Conservation (phyloP, 64 coral and sea anemone species). For the Acropora tenuis region DNA sequence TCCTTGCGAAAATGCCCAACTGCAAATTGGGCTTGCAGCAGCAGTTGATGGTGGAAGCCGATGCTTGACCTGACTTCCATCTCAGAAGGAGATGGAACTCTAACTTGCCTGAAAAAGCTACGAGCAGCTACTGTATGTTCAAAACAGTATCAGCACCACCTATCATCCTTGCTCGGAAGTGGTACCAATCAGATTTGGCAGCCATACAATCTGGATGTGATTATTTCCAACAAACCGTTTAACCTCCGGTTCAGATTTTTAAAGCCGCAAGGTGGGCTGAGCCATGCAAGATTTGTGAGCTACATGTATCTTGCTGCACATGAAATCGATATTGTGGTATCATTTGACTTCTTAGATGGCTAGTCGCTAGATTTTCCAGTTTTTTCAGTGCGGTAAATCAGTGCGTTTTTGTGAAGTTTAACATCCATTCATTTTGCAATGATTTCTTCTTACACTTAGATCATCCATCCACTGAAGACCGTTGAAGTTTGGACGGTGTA, state of each 20-base stretch:
- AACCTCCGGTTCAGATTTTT: background rate
- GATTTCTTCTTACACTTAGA: too few species aligned
- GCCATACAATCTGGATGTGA: conserved; percentile 59
- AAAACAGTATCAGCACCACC: background rate
- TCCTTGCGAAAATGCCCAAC: conserved; percentile 6
- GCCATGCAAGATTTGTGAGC: background rate
- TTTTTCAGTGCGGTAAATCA: too few species aligned
- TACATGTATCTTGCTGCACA: conserved; percentile 59
- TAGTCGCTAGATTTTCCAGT: too few species aligned
- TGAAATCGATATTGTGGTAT: conserved; percentile 19
- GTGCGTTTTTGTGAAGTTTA: too few species aligned
- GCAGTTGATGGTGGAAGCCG: conserved; percentile 65
- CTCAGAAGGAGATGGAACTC: conserved; percentile 35
- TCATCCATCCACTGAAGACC: too few species aligned
- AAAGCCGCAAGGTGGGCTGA: background rate
- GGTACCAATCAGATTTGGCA: conserved; percentile 39
- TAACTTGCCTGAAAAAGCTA: conserved; percentile 52
- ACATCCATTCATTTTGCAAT: too few species aligned
- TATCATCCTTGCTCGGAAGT: conserved; percentile 17
- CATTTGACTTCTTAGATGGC: too few species aligned
- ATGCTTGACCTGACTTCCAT: conserved; percentile 59
- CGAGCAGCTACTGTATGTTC: conserved; percentile 5
- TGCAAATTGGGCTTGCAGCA: conserved; percentile 55
- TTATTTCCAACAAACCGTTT: conserved; percentile 46
- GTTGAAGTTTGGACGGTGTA: too few species aligned